Evolutionary conservation across 1,140 invertebrate genomes (phyloP), one percentile per base, ranked within the genome.

Genomic region (Alviniconcha marisindica): DNA sequence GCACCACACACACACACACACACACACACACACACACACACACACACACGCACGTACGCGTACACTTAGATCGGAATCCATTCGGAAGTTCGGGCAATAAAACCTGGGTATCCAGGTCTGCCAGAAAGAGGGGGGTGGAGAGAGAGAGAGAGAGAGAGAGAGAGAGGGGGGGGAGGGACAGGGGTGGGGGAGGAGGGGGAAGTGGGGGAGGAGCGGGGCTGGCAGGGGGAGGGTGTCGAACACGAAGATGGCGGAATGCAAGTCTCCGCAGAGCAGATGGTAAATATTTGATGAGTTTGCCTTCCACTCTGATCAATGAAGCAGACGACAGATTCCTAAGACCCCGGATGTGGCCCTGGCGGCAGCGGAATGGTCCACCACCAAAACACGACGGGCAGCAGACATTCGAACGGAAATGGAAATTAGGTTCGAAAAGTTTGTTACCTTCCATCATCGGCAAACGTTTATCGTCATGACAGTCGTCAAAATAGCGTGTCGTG

Each of bases 201-300:
- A n/a, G 56, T 7, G 21, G 14, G 4, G 56, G 56, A 24, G 56
- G 24, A 5, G 21, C 21, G 56, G 56, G 48, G 48, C 21, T 7
- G 10, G 48, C 7, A 21, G 48, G 7, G 69, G 36, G 40, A 76
- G 12, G 44, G 44, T 40, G 21, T 31, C 31, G 48, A 38, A 38
- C 7, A 44, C 2, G 24, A 44, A 60, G 51, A 60, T 5, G 38
- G 77, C 69, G 69, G 69, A 71, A 71, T 71, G 69, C 36, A 33
- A 24, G 77, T 78, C 77, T 51, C 77, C 38, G 21, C 31, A 40
- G 77, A 60, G 77, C 77, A 38, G 12, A 31, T 78, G 31, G 77
- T 78, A 78, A 78, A 78, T 78, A 78, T 78, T 78, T 78, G 77
- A 78, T 78, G 77, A 78, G 77, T 78, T 78, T 78, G 51, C 51